phyloP scores from a whole-genome alignment of 2,797 vertebrate species.

The Gadopsis bispinosus region DNA sequence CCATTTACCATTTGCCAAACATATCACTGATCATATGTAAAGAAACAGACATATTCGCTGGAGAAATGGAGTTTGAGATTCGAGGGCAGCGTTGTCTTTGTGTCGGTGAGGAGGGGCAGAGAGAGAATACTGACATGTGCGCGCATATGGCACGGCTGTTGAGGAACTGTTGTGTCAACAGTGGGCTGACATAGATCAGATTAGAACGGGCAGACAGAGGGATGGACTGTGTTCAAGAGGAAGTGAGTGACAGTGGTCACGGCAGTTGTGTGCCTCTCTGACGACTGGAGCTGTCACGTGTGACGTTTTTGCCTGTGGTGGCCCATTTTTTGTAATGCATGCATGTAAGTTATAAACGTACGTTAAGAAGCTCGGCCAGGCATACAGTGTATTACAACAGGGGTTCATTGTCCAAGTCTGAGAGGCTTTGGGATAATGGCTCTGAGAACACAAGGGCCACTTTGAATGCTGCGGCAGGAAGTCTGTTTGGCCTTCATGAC shows the following conservation, averaged over 20 bases:
- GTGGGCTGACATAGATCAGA: slow-evolving; percentile 40
- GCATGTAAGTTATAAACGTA: slow-evolving; percentile 59
- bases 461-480: slow-evolving; percentile 75
- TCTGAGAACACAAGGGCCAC: slow-evolving; percentile 66
- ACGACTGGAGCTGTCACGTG: slow-evolving; percentile 49
- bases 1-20: not conserved
- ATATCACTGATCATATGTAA: not conserved
- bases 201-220: slow-evolving; percentile 43
- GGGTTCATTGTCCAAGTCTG: slow-evolving; percentile 63
- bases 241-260: slow-evolving; percentile 61
- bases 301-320: slow-evolving; percentile 56
- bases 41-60: not conserved
- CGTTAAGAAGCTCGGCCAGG: slow-evolving; percentile 35
- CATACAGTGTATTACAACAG: slow-evolving; percentile 53
- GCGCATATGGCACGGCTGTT: not conserved
- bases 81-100: not conserved
- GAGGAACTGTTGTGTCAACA: slow-evolving; percentile 51
- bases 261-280: slow-evolving; percentile 40
- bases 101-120: not conserved
- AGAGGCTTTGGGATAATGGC: slow-evolving; percentile 63
- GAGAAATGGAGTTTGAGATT: not conserved
- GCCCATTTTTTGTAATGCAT: slow-evolving; percentile 24
- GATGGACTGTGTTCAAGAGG: slow-evolving; percentile 51
- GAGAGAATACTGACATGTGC: slow-evolving; percentile 27
- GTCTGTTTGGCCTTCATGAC: slow-evolving; percentile 65